Percentiles rank a stretch among this genome's conserved stretches.
These are phyloP conservation scores for Idaea biselata DNA, from an alignment of 2,888 invertebrate species.

Conservation along the genomic window DNA sequence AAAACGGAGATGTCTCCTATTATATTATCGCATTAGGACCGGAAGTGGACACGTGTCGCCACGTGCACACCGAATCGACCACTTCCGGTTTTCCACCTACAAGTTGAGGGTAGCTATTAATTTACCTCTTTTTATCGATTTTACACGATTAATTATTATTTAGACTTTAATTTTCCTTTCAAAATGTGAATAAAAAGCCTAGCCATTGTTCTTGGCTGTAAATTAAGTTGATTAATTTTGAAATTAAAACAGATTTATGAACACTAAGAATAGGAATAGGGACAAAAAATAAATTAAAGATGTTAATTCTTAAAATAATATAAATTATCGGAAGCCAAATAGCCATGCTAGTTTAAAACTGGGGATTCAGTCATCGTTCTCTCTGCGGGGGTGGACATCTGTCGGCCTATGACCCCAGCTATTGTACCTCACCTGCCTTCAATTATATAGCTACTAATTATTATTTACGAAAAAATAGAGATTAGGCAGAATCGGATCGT, in stretches of 20 bases:
- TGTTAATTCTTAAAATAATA: no score
- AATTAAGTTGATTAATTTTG: not conserved
- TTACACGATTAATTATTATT: not conserved
- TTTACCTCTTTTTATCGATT: constrained; percentile 14
- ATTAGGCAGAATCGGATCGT: not conserved
- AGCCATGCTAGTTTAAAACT: not conserved
- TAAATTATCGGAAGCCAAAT: not conserved
- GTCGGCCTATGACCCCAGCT: constrained; percentile 51
- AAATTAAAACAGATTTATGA: not conserved
- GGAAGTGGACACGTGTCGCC: constrained; percentile 71
- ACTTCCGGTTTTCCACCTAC: constrained; percentile 59
- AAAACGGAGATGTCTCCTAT: constrained; percentile 77
- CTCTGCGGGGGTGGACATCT: constrained; percentile 76
- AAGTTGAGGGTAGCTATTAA: constrained; percentile 27
- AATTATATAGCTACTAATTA: constrained; percentile 7
- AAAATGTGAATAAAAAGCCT: not conserved
- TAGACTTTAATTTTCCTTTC: not conserved
- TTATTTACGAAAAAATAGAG: not conserved
- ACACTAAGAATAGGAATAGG: no score
- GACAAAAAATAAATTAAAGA: no score
- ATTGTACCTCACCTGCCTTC: constrained; percentile 23
- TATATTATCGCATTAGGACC: constrained; percentile 72
- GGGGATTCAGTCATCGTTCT: constrained; percentile 53
- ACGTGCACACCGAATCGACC: constrained; percentile 69
- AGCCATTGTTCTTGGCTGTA: not conserved